Evolutionary conservation across 2,113 vertebrate genomes (phyloP).

Genomic region (Ochotona princeps): DNA sequence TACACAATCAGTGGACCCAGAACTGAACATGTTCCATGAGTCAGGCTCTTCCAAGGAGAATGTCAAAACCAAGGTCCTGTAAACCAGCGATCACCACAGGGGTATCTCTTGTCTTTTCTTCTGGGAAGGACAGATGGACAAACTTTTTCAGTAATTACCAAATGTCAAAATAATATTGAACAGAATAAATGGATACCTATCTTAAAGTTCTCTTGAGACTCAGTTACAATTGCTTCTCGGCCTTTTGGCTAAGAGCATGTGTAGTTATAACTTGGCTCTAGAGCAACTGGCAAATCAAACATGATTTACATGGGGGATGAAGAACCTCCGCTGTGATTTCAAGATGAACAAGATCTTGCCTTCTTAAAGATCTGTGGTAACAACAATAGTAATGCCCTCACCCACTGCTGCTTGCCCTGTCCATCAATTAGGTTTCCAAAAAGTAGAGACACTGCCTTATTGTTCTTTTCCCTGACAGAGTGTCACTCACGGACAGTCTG

Average conservation of each 20-base stretch:
- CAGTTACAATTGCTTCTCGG: background rate
- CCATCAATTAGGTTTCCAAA: slow-evolving; percentile 47
- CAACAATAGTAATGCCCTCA: slow-evolving; percentile 59
- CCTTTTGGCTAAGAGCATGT: too few relatives aligned
- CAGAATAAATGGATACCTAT: slow-evolving; percentile 65
- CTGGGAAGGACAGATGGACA: slow-evolving; percentile 64
- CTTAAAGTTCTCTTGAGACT: slow-evolving; percentile 64
- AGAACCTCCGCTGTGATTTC: slow-evolving; percentile 56
- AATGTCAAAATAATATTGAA: slow-evolving; percentile 73
- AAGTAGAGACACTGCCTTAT: slow-evolving; percentile 38
- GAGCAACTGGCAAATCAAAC: slow-evolving; percentile 53
- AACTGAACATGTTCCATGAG: slow-evolving; percentile 30
- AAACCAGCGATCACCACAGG: slow-evolving; percentile 55
- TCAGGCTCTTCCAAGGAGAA: slow-evolving; percentile 25
- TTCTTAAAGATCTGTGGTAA: slow-evolving; percentile 59
- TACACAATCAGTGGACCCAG: background rate
- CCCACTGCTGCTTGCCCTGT: slow-evolving; percentile 25
- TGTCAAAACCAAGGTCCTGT: slow-evolving; percentile 3
- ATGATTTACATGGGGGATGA: slow-evolving; percentile 52
- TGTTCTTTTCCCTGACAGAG: slow-evolving; percentile 17
- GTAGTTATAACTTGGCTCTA: background rate
- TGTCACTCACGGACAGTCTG: background rate
- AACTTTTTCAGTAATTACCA: slow-evolving; percentile 60
- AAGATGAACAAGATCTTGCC: slow-evolving; percentile 53
- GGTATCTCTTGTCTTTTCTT: slow-evolving; percentile 63